Evolutionary conservation across 2,113 vertebrate genomes (phyloP).

Genomic region (Saguinus midas): DNA sequence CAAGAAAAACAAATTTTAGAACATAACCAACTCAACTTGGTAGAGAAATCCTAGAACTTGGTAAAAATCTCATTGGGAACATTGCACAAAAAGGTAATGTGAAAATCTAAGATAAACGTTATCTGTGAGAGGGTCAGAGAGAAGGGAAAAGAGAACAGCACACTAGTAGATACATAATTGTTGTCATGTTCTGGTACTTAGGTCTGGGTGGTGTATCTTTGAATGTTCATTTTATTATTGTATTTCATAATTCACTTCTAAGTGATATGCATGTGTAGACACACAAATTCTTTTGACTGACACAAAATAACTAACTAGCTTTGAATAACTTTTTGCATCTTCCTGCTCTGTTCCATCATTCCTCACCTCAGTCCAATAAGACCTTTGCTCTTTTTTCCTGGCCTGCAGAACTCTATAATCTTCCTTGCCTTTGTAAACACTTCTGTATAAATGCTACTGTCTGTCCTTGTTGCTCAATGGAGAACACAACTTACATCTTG

Average conservation of each 20-base stretch:
- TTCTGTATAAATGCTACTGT: not conserved
- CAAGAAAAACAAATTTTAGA: constrained; percentile 3
- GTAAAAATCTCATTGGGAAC: not conserved
- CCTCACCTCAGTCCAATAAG: not conserved
- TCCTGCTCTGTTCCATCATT: not conserved
- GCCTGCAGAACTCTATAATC: not conserved
- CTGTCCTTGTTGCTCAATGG: not conserved
- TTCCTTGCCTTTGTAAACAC: not conserved
- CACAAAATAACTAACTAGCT: not conserved
- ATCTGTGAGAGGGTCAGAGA: not conserved
- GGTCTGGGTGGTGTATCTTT: not conserved
- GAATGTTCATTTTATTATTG: not conserved
- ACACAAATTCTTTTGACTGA: not conserved
- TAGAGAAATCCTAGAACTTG: not conserved
- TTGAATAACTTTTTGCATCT: not conserved
- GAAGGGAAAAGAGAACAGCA: not conserved
- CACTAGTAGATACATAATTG: not conserved
- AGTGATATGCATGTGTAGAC: not conserved
- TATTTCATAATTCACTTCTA: not conserved
- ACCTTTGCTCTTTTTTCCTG: not conserved
- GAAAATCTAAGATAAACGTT: not conserved
- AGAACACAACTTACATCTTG: not conserved
- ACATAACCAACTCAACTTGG: not conserved
- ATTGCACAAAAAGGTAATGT: not conserved
- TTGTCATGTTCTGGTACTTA: not conserved